Evolutionary conservation across 2,797 vertebrate genomes (phyloP), one percentile per base, ranked within the genome.

Genomic region (Erpetoichthys calabaricus): DNA sequence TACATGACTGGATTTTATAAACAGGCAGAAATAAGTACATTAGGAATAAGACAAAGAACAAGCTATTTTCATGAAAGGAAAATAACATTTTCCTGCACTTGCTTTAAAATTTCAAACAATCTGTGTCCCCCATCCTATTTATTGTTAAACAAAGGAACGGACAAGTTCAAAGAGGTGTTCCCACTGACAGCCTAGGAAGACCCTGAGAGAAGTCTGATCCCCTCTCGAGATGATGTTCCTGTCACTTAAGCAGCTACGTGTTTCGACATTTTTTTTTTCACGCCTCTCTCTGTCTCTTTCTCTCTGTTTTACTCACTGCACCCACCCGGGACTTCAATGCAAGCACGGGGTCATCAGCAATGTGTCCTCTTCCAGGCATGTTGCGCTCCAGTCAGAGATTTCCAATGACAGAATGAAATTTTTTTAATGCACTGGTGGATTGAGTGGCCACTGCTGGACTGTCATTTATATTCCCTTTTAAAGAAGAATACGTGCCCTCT

Each of bases 241-340:
- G 88, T 91, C 89, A 90, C 80, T 83, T 78, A 75, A 75, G 75
- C 77, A 67, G 74, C 76, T 76, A 73, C 66, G 67, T 69, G 74
- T 80, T 84, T 83, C 74, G 79, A 77, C 79, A 47, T 65, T 80
- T 75, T 75, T 70, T 69, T 65, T 25, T 25, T 25, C 25, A 25
- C 25, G 25, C 25, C 25, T 25, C 25, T 25, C 25, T 25, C 25
- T 25, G 25, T 25, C 25, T 25, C 49, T 44, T 25, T 25, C 25
- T 25, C 25, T 25, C 61, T 44, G 58, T 74, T 79, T 73, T 77
- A 71, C 72, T 67, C 57, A 63, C 74, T 69, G 69, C 69, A 71
- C 74, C 76, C 82, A 73, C 80, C 60, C 65, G 83, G 81, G 85
- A 86, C 72, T 63, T 6, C 56, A 59, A 1, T 57, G 58, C 66